A percentile compares a stretch with the other conserved stretches of the same genome.
These are phyloP conservation scores for Deilephila elpenor DNA, from an alignment of 2,888 invertebrate species.

Conservation along the genomic window DNA sequence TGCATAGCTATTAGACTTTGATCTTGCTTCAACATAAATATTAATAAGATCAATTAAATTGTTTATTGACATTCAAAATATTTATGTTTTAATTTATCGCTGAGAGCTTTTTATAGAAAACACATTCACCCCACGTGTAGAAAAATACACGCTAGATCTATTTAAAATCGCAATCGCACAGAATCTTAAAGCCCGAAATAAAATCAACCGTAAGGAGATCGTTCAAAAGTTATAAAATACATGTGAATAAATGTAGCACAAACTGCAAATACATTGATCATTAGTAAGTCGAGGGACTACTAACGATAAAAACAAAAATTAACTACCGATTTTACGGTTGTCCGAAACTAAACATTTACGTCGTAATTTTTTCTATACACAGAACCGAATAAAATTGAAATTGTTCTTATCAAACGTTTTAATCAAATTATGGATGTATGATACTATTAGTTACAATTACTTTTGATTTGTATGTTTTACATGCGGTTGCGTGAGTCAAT, in stretches of 20 bases:
- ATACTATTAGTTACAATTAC: background rate
- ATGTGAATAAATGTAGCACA: constrained; percentile 1
- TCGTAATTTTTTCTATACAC: background rate
- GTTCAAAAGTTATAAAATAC: constrained; percentile 1
- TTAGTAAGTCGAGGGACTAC: background rate
- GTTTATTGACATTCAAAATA: too few relatives aligned
- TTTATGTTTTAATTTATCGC: too few relatives aligned
- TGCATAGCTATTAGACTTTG: too few relatives aligned
- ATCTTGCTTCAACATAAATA: too few relatives aligned
- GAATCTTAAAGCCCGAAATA: background rate
- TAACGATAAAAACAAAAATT: background rate
- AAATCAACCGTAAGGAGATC: background rate
- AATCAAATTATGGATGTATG: background rate
- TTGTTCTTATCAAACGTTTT: constrained; percentile 1
- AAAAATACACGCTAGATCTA: background rate
- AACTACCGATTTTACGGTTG: too few relatives aligned
- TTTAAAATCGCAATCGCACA: background rate
- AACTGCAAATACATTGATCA: background rate
- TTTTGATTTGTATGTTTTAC: background rate
- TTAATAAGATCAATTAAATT: too few relatives aligned
- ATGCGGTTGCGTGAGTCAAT: background rate
- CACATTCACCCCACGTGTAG: background rate
- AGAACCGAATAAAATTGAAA: background rate
- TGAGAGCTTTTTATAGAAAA: too few relatives aligned
- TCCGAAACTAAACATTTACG: background rate